Evolutionary conservation across 2,797 vertebrate genomes (phyloP).

Genomic region (Gobionotothen gibberifrons): DNA sequence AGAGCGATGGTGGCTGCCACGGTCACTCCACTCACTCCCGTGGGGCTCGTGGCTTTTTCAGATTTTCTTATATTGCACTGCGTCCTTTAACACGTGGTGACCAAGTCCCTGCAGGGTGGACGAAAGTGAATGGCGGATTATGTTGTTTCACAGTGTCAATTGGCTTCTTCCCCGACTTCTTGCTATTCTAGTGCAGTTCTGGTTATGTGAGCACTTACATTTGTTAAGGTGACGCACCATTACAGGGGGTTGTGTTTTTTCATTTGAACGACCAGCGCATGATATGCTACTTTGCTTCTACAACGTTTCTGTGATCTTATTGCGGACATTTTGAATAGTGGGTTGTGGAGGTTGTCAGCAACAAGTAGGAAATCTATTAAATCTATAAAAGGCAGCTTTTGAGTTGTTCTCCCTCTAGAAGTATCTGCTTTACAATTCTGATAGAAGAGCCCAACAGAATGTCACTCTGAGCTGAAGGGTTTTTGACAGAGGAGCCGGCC

Average conservation of each 20-base stretch:
- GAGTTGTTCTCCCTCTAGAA: slow-evolving; percentile 33
- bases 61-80: slow-evolving; percentile 45
- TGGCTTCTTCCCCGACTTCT: slow-evolving; percentile 25
- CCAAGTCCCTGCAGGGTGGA: slow-evolving; percentile 54
- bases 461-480: slow-evolving; percentile 59
- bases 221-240: slow-evolving; percentile 57
- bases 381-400: slow-evolving; percentile 26
- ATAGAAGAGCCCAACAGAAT: slow-evolving; percentile 52
- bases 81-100: slow-evolving; percentile 65
- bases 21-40: slow-evolving; percentile 80
- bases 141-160: slow-evolving; percentile 65
- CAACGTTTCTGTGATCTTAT: not conserved
- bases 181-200: slow-evolving; percentile 54
- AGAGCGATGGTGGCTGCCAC: slow-evolving; percentile 77
- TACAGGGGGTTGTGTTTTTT: slow-evolving; percentile 24
- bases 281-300: not conserved
- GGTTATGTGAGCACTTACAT: slow-evolving; percentile 58
- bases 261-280: slow-evolving; percentile 31
- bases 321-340: not conserved
- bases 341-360: slow-evolving; percentile 12
- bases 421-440: slow-evolving; percentile 50
- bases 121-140: slow-evolving; percentile 66
- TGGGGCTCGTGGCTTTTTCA: slow-evolving; percentile 69
- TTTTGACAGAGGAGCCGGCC: slow-evolving; percentile 66
- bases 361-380: not conserved